A percentile compares a stretch with the other conserved stretches of the same genome.
phyloP scores from a whole-genome alignment of 2,797 vertebrate species.

The Cheirogaleus major region DNA sequence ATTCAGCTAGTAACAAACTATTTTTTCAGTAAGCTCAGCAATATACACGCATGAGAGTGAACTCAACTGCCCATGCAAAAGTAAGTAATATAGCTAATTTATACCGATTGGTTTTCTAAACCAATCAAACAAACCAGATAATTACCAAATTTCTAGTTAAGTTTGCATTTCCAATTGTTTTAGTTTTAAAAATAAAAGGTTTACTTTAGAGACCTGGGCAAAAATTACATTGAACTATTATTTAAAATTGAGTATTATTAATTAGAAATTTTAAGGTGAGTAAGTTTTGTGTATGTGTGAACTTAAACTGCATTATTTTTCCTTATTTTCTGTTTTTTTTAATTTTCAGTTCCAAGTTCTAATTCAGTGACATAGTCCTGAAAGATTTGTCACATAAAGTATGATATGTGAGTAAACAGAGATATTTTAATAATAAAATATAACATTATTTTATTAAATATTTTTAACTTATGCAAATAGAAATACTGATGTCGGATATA shows the following conservation, averaged over 20 bases:
- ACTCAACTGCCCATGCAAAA: neutral
- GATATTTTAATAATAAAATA: slow-evolving; percentile 54
- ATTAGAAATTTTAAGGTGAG: neutral
- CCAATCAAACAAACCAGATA: neutral
- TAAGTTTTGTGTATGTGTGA: slow-evolving; percentile 43
- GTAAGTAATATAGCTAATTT: neutral
- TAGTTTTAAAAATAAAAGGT: neutral
- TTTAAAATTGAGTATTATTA: neutral
- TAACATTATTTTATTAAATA: slow-evolving; percentile 53
- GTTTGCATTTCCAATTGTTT: neutral
- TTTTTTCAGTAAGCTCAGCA: neutral
- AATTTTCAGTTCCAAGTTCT: slow-evolving; percentile 80
- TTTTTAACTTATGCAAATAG: slow-evolving; percentile 50
- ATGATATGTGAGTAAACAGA: slow-evolving; percentile 73
- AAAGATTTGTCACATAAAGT: slow-evolving; percentile 76
- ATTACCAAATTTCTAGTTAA: slow-evolving; percentile 26
- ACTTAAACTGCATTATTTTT: slow-evolving; percentile 43
- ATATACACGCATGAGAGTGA: neutral
- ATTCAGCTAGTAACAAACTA: neutral
- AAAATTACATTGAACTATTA: neutral
- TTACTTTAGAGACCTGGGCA: neutral
- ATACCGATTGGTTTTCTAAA: slow-evolving; percentile 2
- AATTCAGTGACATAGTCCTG: slow-evolving; percentile 77
- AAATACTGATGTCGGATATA: neutral
- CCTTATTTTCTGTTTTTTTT: slow-evolving; percentile 66